phyloP scores from a whole-genome alignment of 1,140 invertebrate genomes.

The Plutomurus gul region DNA sequence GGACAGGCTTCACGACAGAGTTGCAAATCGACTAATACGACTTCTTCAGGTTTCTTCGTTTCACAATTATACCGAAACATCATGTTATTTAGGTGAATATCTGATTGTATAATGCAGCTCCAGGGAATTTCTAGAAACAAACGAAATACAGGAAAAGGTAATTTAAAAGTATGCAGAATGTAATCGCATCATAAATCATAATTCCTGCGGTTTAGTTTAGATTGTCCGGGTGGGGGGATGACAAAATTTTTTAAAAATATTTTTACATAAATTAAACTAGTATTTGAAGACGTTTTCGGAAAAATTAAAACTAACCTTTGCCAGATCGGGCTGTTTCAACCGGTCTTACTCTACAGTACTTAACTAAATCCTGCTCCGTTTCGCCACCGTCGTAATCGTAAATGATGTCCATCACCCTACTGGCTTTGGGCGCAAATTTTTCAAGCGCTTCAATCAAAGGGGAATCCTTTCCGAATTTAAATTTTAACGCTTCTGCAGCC shows the following conservation, averaged over 20 bases:
- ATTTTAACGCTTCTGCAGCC: no score
- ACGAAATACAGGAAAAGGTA: not conserved
- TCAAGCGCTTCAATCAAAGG: no score
- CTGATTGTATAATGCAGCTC: conserved; percentile 59
- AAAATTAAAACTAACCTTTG: not conserved
- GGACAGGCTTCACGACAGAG: conserved; percentile 28
- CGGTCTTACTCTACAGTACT: not conserved
- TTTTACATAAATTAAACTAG: not conserved
- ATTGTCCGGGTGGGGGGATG: no score
- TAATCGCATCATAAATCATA: no score
- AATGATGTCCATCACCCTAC: not conserved
- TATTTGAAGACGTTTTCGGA: not conserved
- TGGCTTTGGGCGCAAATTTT: not conserved
- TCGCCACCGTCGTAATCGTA: not conserved
- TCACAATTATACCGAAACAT: conserved; percentile 3
- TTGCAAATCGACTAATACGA: conserved; percentile 40
- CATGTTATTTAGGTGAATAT: conserved; percentile 42
- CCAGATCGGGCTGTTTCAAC: not conserved
- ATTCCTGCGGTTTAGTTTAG: no score
- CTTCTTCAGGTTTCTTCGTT: not conserved
- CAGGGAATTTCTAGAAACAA: conserved; percentile 41
- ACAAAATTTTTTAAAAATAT: not conserved
- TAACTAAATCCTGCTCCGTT: not conserved
- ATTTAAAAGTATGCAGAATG: not conserved
- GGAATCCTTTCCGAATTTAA: not conserved